These are phyloP conservation scores for Drosophila prostipennis DNA, from an alignment of 2,888 invertebrate species.

Conservation along the genomic window DNA sequence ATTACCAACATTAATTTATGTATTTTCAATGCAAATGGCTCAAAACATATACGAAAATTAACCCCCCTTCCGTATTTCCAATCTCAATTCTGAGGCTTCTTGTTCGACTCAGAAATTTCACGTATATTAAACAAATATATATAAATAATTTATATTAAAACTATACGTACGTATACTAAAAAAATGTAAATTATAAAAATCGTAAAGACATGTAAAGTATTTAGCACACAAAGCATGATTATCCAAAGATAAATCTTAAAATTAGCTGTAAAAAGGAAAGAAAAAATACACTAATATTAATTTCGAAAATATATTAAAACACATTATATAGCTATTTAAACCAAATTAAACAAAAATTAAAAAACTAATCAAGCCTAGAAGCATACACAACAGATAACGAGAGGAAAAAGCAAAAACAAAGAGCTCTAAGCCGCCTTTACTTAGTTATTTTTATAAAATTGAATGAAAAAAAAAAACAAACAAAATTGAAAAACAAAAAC, in stretches of 20 bases:
- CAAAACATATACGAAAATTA: slow-evolving; percentile 34
- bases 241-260: slow-evolving; percentile 74
- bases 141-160: slow-evolving; percentile 50
- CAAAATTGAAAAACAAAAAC: slow-evolving; percentile 43
- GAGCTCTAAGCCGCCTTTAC: slow-evolving; percentile 80
- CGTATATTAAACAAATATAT: slow-evolving; percentile 51
- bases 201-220: slow-evolving; percentile 58
- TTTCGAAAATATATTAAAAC: slow-evolving; percentile 36
- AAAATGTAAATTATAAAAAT: slow-evolving; percentile 60
- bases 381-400: slow-evolving; percentile 30
- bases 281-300: slow-evolving; percentile 66
- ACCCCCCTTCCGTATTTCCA: slow-evolving; percentile 39
- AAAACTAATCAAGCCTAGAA: slow-evolving; percentile 29
- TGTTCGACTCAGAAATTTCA: slow-evolving; percentile 53
- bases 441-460: slow-evolving; percentile 77
- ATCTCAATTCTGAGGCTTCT: slow-evolving; percentile 54
- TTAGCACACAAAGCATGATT: slow-evolving; percentile 64
- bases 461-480: slow-evolving; percentile 36
- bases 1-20: slow-evolving; percentile 42
- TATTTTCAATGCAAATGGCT: slow-evolving; percentile 62
- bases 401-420: slow-evolving; percentile 60
- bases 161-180: slow-evolving; percentile 38
- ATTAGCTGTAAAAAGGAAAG: slow-evolving; percentile 67
- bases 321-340: slow-evolving; percentile 56
- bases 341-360: slow-evolving; percentile 44